Base-by-base conservation (phyloP, 2,113 vertebrate genomes). In the Tonatia bakeri region DNA sequence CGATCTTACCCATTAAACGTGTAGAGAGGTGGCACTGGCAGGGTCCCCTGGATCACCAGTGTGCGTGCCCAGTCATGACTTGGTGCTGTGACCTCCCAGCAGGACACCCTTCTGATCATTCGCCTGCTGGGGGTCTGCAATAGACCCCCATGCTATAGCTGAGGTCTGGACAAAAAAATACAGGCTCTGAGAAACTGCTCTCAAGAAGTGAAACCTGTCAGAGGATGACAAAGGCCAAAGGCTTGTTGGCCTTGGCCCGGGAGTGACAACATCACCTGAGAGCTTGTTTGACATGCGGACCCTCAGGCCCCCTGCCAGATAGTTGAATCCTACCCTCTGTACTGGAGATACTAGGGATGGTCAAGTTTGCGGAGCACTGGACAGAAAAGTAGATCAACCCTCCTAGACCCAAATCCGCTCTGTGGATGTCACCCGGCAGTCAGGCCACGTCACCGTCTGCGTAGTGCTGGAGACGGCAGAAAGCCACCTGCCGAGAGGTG, bases 381-480 rank as follows among this genome's bases (percentile, higher is more conserved):
- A 14, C 33, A 3, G 76, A 13, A 79, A 33, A 28, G n/a, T 0
- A 22, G 26, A 54, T 1, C 0, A 0, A 36, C 31, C 1, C 0
- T 1, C 79, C 33, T 5, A 52, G 20, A 5, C 8, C 59, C 61
- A 61, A 12, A 8, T 26, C 36, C 16, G 1, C 43, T 2, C 13
- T 14, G 0, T 2, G 61, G 50, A n/a, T 13, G 11, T 24, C 43
- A 40, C 28, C n/a, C 3, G 1, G 33, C n/a, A 22, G 15, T 28
- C 15, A 1, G 73, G 43, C n/a, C 31, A 0, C 0, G 0, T 6
- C 76, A 1, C 13, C 2, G 4, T 4, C 90, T 36, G 10, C 0
- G 54, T 54, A 1, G 1, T 0, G 31, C 33, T 8, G 28, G 73
- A 31, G 10, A 5, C 4, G 2, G n/a, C 56, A 15, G 13, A 40